Evolutionary conservation across 2,113 vertebrate genomes (phyloP).

Genomic region (Coryphaenoides rupestris): DNA sequence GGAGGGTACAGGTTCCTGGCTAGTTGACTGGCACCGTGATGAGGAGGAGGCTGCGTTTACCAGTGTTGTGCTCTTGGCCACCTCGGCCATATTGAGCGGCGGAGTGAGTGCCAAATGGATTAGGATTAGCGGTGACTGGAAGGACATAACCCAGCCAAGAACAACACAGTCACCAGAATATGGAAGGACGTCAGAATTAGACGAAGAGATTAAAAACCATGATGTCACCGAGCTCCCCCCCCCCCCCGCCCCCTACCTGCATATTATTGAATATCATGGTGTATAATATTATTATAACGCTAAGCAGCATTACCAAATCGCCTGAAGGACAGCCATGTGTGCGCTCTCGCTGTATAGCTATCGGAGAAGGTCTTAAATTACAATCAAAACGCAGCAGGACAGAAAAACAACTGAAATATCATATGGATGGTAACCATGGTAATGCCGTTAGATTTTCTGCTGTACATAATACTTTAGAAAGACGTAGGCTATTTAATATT

Average conservation of each 20-base stretch:
- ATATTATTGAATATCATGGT: too few relatives aligned
- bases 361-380: too few relatives aligned
- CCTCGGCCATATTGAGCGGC: slow-evolving; percentile 54
- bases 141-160: slow-evolving; percentile 31
- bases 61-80: slow-evolving; percentile 46
- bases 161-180: slow-evolving; percentile 32
- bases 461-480: background rate
- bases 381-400: too few relatives aligned
- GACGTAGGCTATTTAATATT: background rate
- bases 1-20: slow-evolving; percentile 26
- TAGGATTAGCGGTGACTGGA: slow-evolving; percentile 57
- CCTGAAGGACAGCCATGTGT: too few relatives aligned
- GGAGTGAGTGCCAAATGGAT: slow-evolving; percentile 58
- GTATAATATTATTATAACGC: too few relatives aligned
- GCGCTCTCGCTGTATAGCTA: too few relatives aligned
- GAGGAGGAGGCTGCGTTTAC: slow-evolving; percentile 35
- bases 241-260: background rate
- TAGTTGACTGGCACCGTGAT: slow-evolving; percentile 33
- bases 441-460: background rate
- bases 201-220: slow-evolving; percentile 61
- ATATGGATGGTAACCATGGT: too few relatives aligned
- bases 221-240: slow-evolving; percentile 36
- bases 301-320: too few relatives aligned
- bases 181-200: slow-evolving; percentile 40
- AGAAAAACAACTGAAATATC: too few relatives aligned